phyloP scores from a whole-genome alignment of 2,797 vertebrate species.

The Choloepus didactylus region DNA sequence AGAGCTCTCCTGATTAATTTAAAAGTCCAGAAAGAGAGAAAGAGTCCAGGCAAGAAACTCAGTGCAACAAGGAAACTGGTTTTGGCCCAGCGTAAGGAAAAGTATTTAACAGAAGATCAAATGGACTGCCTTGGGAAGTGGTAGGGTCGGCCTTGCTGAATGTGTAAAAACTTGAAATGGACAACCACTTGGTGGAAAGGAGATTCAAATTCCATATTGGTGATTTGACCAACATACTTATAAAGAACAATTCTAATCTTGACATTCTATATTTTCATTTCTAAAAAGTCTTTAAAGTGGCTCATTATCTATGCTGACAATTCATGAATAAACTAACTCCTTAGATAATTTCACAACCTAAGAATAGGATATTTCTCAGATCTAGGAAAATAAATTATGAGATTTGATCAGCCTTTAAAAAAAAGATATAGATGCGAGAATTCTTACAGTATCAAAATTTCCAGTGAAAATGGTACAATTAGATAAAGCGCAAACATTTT shows the following conservation, averaged over 20 bases:
- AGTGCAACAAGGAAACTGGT: not conserved
- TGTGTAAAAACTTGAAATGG: not conserved
- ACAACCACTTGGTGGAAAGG: not conserved
- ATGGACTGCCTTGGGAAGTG: not conserved
- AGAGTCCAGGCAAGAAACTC: not conserved
- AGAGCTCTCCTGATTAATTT: not conserved
- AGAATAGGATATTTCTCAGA: not conserved
- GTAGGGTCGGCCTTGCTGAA: not conserved
- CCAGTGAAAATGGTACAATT: not conserved
- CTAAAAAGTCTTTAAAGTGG: not conserved
- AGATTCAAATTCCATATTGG: not conserved
- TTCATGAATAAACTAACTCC: not conserved
- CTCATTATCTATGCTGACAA: not conserved
- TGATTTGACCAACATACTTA: constrained; percentile 9
- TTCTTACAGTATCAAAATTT: not conserved
- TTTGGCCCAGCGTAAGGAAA: not conserved
- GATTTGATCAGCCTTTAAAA: not conserved
- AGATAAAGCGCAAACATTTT: not conserved
- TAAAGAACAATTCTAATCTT: not conserved
- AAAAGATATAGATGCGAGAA: not conserved
- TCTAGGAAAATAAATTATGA: not conserved
- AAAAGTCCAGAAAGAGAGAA: not conserved
- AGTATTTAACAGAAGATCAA: not conserved
- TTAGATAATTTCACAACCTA: constrained; percentile 2
- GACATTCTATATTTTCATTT: not conserved